Evolutionary conservation across 2,113 vertebrate species (phyloP).

Genomic region (Antennarius striatus): DNA sequence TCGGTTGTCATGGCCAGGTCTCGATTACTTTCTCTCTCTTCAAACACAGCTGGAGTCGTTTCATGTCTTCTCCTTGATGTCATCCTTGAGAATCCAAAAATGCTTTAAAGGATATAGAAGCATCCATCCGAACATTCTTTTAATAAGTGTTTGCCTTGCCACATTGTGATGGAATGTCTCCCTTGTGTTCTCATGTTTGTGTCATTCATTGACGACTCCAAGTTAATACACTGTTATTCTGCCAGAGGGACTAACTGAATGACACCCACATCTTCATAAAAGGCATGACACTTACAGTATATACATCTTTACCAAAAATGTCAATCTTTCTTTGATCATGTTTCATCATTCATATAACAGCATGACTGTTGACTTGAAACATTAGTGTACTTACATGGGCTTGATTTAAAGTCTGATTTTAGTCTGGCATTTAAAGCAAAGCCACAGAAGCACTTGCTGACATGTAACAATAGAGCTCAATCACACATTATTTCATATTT

Average conservation of each 20-base stretch:
- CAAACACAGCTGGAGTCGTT: constrained; percentile 31
- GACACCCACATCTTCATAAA: constrained; percentile 41
- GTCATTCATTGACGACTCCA: constrained; percentile 39
- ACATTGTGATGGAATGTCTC: constrained; percentile 52
- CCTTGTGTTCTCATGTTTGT: constrained; percentile 19
- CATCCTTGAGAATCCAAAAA: constrained; percentile 24
- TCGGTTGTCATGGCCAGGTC: not conserved
- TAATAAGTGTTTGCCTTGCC: constrained; percentile 33
- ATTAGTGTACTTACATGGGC: not conserved
- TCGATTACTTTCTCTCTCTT: constrained; percentile 29
- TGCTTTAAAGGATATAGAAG: constrained; percentile 33
- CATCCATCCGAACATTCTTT: constrained; percentile 27
- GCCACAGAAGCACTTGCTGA: too few relatives aligned
- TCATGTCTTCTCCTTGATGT: constrained; percentile 36
- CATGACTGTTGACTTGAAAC: too few relatives aligned
- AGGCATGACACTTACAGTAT: constrained; percentile 51
- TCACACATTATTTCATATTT: too few relatives aligned
- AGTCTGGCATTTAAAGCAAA: too few relatives aligned
- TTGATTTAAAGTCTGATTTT: not conserved
- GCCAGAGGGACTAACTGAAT: constrained; percentile 28
- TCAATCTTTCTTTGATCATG: constrained; percentile 14
- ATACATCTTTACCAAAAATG: constrained; percentile 13
- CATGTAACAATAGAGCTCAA: too few relatives aligned
- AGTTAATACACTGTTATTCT: constrained; percentile 36
- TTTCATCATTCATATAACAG: constrained; percentile 11